These are phyloP conservation scores for Scarus forsteni DNA, from an alignment of 2,797 vertebrate genomes.

Conservation along the genomic window DNA sequence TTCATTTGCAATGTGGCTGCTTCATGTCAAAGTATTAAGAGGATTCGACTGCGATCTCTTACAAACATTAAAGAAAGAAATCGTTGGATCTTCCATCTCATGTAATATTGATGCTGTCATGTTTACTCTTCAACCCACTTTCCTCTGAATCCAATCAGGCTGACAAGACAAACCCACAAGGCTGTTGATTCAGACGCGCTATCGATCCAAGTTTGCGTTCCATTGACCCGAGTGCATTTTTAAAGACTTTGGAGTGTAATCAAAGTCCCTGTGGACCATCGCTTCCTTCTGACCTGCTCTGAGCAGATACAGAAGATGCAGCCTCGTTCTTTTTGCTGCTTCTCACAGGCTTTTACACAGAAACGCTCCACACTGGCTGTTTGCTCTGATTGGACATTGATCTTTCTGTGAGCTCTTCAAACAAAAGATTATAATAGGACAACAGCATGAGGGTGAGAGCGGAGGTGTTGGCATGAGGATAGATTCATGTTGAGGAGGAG, in stretches of 20 bases:
- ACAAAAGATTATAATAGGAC: conserved; percentile 54
- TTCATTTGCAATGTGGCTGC: conserved; percentile 27
- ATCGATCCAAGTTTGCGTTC: conserved; percentile 63
- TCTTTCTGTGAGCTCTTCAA: conserved; percentile 43
- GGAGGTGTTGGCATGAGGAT: conserved; percentile 41
- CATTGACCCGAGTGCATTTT: conserved; percentile 57
- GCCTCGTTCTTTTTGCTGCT: conserved; percentile 46
- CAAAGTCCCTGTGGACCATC: conserved; percentile 41
- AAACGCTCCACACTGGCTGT: conserved; percentile 30
- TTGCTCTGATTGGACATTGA: conserved; percentile 59
- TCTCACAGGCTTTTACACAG: conserved; percentile 52
- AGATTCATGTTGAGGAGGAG: conserved; percentile 48
- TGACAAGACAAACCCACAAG: conserved; percentile 61
- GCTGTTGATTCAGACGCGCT: conserved; percentile 50
- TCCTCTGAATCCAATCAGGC: conserved; percentile 72
- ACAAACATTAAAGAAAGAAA: conserved; percentile 67
- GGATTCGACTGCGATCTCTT: conserved; percentile 73
- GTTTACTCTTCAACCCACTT: conserved; percentile 78
- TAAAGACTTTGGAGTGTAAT: conserved; percentile 59
- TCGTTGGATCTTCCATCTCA: conserved; percentile 65
- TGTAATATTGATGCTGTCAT: conserved; percentile 80
- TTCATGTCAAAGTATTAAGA: conserved; percentile 56
- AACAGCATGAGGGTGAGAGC: conserved; percentile 35
- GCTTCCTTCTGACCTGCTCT: conserved; percentile 48
- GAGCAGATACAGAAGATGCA: conserved; percentile 55